phyloP scores from a whole-genome alignment of 2,113 vertebrate species.

The Tragelaphus scriptus region DNA sequence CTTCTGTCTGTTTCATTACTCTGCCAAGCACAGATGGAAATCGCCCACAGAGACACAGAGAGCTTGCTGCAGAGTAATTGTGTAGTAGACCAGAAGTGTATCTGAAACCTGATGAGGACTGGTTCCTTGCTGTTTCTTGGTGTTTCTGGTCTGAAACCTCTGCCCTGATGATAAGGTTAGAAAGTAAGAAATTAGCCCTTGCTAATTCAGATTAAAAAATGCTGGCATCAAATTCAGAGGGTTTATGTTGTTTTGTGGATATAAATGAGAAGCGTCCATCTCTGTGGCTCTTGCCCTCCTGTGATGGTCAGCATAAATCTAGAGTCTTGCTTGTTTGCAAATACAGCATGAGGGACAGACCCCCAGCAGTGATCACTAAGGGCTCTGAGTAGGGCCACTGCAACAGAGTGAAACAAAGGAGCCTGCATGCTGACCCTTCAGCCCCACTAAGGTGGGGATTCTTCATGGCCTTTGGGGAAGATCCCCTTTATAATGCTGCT shows the following conservation, averaged over 20 bases:
- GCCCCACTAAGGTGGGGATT: neutral
- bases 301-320: neutral
- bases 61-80: neutral
- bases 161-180: neutral
- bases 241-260: neutral
- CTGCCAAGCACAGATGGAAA: neutral
- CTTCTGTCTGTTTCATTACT: neutral
- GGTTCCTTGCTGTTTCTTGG: neutral
- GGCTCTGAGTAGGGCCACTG: rapidly evolving
- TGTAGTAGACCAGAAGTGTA: neutral
- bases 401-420: neutral
- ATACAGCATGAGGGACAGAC: neutral
- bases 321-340: neutral
- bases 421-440: neutral
- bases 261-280: neutral
- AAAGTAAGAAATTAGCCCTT: neutral
- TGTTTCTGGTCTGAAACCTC: neutral
- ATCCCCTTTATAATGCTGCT: neutral
- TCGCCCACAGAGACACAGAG: neutral
- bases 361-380: too few relatives aligned
- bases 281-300: neutral
- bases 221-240: neutral
- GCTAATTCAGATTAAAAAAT: neutral
- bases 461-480: neutral
- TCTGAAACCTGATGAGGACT: neutral